These are phyloP conservation scores for Protaetia brevitarsis DNA, from an alignment of 1,140 invertebrate species.

Conservation along the genomic window DNA sequence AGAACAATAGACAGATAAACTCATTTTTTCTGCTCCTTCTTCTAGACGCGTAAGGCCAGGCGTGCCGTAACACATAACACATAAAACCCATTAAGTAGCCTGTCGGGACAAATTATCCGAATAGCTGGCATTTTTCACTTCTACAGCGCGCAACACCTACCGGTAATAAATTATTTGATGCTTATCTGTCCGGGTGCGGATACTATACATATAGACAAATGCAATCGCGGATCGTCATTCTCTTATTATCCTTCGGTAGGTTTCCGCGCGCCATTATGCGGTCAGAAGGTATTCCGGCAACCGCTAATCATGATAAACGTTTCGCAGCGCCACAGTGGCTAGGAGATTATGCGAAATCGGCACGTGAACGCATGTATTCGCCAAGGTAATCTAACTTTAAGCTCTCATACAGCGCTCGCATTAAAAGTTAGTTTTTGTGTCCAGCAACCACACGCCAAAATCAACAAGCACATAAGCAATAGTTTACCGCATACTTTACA, in stretches of 20 bases:
- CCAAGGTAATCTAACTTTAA: too few species aligned
- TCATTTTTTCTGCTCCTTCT: not conserved
- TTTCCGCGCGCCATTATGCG: slow-evolving; percentile 10
- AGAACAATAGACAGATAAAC: slow-evolving; percentile 17
- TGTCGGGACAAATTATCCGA: slow-evolving; percentile 16
- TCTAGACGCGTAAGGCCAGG: not conserved
- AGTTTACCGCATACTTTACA: too few species aligned
- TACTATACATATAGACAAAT: slow-evolving; percentile 19
- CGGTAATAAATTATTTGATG: slow-evolving; percentile 13
- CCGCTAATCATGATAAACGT: slow-evolving; percentile 9
- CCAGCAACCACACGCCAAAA: too few species aligned
- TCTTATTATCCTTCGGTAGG: slow-evolving; percentile 1
- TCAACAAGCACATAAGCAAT: too few species aligned
- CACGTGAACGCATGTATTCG: not conserved
- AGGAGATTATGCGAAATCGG: not conserved
- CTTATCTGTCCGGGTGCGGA: not conserved
- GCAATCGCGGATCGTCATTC: slow-evolving; percentile 12
- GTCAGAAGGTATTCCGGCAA: not conserved
- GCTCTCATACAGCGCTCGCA: too few species aligned
- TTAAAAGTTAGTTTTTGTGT: too few species aligned
- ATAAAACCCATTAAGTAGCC: slow-evolving; percentile 16
- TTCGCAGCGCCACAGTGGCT: not conserved
- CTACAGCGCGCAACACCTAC: not conserved
- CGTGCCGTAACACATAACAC: slow-evolving; percentile 11
- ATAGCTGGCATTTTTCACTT: slow-evolving; percentile 12